Evolutionary conservation across 2,797 vertebrate species (phyloP).

Genomic region (Pipistrellus nathusii): DNA sequence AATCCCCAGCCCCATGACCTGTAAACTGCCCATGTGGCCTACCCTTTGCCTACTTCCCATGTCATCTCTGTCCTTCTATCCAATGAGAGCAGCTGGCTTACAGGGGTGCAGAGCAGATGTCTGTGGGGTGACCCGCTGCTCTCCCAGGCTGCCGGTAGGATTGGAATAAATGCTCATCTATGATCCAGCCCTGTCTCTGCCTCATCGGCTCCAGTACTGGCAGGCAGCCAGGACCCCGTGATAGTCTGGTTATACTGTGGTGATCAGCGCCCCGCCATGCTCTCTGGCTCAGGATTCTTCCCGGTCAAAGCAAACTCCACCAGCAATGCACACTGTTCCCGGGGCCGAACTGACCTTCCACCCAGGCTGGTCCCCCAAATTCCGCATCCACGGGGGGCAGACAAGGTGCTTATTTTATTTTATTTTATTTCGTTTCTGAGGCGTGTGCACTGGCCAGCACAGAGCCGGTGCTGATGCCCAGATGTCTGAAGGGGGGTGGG

Average conservation of each 20-base stretch:
- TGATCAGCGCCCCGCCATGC: neutral
- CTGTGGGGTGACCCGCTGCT: no score
- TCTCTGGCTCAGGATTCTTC: neutral
- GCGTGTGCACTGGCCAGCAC: neutral
- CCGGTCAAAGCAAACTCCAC: neutral
- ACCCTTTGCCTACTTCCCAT: no score
- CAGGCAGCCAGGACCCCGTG: no score
- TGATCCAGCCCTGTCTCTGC: no score
- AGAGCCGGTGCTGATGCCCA: neutral
- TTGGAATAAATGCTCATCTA: no score
- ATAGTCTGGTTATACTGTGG: neutral
- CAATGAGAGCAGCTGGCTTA: no score
- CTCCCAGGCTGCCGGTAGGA: no score
- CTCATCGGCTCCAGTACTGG: no score
- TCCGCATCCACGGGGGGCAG: neutral
- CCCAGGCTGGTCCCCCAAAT: neutral
- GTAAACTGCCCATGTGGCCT: no score
- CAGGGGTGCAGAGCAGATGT: no score
- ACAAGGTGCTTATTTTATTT: neutral
- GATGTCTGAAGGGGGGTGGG: neutral
- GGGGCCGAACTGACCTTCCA: neutral
- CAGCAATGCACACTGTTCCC: neutral
- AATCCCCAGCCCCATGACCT: no score
- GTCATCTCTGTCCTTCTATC: no score
- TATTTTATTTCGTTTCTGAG: neutral